Conservation (phyloP, 2,113 vertebrate genomes). For the Diadophis punctatus region DNA sequence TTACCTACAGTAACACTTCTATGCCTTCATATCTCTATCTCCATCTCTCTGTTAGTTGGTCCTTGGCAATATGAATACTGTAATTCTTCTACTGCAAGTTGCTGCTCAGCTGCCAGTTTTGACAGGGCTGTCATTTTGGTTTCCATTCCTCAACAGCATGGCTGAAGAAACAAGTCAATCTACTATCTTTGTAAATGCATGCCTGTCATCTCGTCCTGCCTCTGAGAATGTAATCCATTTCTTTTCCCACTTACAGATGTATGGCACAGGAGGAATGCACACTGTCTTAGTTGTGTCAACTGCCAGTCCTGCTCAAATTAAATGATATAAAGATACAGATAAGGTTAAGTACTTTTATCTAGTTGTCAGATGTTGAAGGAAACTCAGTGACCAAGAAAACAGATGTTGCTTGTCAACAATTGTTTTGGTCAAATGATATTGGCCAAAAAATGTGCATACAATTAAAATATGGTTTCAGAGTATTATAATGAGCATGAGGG, state of each 20-base stretch:
- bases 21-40: not conserved
- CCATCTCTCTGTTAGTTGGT: not conserved
- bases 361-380: conserved; percentile 47
- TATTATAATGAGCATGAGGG: not conserved
- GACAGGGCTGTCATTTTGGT: conserved; percentile 41
- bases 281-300: conserved; percentile 32
- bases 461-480: not conserved
- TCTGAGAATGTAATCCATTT: not conserved
- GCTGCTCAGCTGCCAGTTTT: conserved; percentile 47
- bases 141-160: conserved; percentile 47
- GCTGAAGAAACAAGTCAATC: conserved; percentile 25
- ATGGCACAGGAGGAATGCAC: fast-evolving
- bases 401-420: not conserved
- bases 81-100: not conserved
- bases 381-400: conserved; percentile 3
- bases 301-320: not conserved
- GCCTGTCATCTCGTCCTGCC: not conserved
- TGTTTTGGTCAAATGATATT: not conserved
- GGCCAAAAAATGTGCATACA: not conserved
- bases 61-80: not conserved
- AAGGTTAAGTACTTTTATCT: conserved; percentile 53
- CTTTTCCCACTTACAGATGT: not conserved
- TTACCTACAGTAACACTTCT: not conserved
- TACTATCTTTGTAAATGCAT: fast-evolving
- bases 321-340: conserved; percentile 42